Conservation (phyloP, 2,888 invertebrate species). For the Spilosoma lubricipeda region DNA sequence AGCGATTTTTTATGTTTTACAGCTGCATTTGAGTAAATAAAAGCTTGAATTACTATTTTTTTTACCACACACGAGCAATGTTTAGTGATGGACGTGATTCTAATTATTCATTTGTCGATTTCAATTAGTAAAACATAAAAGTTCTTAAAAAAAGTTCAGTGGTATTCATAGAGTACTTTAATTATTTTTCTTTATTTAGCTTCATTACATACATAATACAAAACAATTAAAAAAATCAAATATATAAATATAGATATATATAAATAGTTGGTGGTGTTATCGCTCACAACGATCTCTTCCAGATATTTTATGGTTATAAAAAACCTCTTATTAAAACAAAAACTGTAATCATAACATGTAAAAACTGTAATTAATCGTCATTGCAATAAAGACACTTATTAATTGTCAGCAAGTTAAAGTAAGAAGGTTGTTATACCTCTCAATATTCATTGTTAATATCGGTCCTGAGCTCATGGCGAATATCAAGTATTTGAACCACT, state of each 20-base stretch:
- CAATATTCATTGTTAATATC: background rate
- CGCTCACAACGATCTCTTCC: too few species aligned
- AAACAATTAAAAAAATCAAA: too few species aligned
- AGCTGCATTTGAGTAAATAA: constrained; percentile 84
- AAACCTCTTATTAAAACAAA: background rate
- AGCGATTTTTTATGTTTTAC: constrained; percentile 82
- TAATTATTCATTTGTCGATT: constrained; percentile 38
- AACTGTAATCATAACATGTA: background rate
- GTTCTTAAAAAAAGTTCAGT: background rate
- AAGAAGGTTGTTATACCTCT: background rate
- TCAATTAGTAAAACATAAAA: background rate
- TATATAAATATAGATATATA: too few species aligned
- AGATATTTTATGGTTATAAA: background rate
- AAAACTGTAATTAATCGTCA: background rate
- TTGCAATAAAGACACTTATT: background rate
- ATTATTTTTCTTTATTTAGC: too few species aligned
- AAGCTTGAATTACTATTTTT: constrained; percentile 74
- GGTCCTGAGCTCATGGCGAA: background rate
- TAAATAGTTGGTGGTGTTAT: too few species aligned
- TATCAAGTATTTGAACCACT: background rate
- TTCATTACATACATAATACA: too few species aligned
- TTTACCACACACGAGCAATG: constrained; percentile 83
- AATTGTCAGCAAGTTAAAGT: background rate
- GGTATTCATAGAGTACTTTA: background rate
- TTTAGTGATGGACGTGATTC: constrained; percentile 65